Conservation (phyloP, 2,888 invertebrate species). For the Osedax fenrisi region DNA sequence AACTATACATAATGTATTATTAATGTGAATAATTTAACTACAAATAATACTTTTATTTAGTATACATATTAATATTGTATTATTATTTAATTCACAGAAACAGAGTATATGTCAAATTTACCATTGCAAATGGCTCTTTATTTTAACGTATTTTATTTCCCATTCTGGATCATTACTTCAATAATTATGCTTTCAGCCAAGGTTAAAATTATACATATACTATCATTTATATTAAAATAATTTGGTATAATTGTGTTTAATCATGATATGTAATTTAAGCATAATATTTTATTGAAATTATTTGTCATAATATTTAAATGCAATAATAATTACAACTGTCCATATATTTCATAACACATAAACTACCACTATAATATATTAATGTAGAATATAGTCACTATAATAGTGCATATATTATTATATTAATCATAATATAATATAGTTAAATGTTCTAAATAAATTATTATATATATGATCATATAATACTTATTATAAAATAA, state of each 20-base stretch:
- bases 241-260: not conserved
- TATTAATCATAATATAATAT: too few species aligned
- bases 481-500: not conserved
- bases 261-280: not conserved
- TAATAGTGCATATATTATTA: not conserved
- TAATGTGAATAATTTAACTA: too few species aligned
- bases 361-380: too few species aligned
- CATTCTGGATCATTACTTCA: slow-evolving; percentile 62
- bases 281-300: not conserved
- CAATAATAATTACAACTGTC: too few species aligned
- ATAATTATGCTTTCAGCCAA: slow-evolving; percentile 59
- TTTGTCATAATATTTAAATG: too few species aligned
- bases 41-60: not conserved
- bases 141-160: slow-evolving; percentile 65
- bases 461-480: not conserved
- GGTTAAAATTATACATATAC: slow-evolving; percentile 54
- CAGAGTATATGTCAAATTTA: slow-evolving; percentile 57
- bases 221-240: too few species aligned
- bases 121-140: slow-evolving; percentile 72
- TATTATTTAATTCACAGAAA: slow-evolving; percentile 38
- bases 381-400: too few species aligned
- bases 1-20: not conserved
- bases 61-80: not conserved
- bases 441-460: too few species aligned
- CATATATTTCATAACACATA: too few species aligned